Base-by-base conservation (phyloP, 1,140 invertebrate genomes). In the Tachypleus tridentatus region DNA sequence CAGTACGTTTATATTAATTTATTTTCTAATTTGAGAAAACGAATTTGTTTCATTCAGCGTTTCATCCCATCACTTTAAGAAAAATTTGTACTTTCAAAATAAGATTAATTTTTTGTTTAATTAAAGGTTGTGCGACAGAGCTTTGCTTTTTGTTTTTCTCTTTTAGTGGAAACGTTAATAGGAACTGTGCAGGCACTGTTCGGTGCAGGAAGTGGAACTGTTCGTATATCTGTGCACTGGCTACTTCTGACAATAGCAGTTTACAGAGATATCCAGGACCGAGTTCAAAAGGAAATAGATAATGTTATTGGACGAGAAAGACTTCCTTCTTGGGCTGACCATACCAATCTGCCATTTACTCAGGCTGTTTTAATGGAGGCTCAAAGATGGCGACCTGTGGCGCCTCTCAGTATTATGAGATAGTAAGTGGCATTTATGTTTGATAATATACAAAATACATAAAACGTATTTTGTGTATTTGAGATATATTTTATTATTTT, bases 231-330 rank as follows among this genome's bases (percentile, higher is more conserved):
- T 47, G 6, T 61, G 1, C 6, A 11, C 4, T 51, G 54, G 5
- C 8, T 63, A 4, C 47, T 67, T 3, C 4, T 57, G 10, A 56
- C 58, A 49, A 7, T 61, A 6, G 63, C 58, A 8, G 56, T 62
- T 6, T 59, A 67, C 11, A 56, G 49, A 10, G 57, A 60, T 3
- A 58, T 74, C 3, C 74, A 77, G 65, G 57, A 65, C 11, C 66
- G 64, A 51, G 63, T 76, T 4, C 74, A 75, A 51, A 53, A 71
- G n/a, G 77, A 78, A 62, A 67, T 78, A 47, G 73, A 76, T 63
- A n/a, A 63, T 4, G 67, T 72, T 3, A 64, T 76, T 11, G 74
- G 73, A 4, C 49, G 57, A 62, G 68, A 71, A 10, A 61, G 69
- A 50, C 59, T 66, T 6, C 73, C 71, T 3, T 65, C 68, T 3